Conservation (phyloP, 1,140 invertebrate genomes). For the Meloidogyne hapla region DNA sequence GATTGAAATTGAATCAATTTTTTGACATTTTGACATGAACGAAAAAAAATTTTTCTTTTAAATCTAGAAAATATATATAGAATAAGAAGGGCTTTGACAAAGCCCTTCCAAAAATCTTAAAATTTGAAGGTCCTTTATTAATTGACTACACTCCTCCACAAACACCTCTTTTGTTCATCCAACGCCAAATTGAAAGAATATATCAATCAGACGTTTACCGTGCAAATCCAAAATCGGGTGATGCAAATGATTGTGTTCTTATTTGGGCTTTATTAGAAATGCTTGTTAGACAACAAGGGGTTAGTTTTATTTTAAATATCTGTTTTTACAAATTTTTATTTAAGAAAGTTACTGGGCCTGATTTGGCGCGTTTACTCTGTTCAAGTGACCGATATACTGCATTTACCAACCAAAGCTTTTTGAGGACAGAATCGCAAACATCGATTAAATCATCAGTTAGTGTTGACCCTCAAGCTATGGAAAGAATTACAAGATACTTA, state of each 20-base stretch:
- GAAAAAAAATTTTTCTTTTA: too few relatives aligned
- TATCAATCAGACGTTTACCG: conserved; percentile 47
- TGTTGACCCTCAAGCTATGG: conserved; percentile 34
- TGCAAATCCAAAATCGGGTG: conserved; percentile 42
- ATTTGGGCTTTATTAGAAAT: conserved; percentile 51
- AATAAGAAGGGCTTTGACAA: not conserved
- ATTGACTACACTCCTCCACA: conserved; percentile 48
- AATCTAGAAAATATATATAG: too few relatives aligned
- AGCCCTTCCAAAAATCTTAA: not conserved
- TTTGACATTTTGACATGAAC: too few relatives aligned
- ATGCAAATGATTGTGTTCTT: conserved; percentile 55
- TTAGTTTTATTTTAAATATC: conserved; percentile 27
- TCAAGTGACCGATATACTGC: conserved; percentile 10
- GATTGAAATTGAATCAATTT: too few relatives aligned
- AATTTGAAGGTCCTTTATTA: conserved; percentile 42
- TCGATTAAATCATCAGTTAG: not conserved
- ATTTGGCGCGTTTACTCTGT: conserved; percentile 45
- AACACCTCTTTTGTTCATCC: conserved; percentile 42
- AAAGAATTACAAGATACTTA: conserved; percentile 43
- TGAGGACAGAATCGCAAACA: conserved; percentile 2
- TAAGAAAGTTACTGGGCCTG: conserved; percentile 49
- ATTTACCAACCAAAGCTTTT: not conserved
- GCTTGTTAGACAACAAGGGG: conserved; percentile 51
- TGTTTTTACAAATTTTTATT: not conserved
- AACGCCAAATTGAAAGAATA: conserved; percentile 49